A percentile compares a stretch with the other conserved stretches of the same genome.
phyloP scores from a whole-genome alignment of 2,113 vertebrate genomes.

The Actenoides lindsayi region DNA sequence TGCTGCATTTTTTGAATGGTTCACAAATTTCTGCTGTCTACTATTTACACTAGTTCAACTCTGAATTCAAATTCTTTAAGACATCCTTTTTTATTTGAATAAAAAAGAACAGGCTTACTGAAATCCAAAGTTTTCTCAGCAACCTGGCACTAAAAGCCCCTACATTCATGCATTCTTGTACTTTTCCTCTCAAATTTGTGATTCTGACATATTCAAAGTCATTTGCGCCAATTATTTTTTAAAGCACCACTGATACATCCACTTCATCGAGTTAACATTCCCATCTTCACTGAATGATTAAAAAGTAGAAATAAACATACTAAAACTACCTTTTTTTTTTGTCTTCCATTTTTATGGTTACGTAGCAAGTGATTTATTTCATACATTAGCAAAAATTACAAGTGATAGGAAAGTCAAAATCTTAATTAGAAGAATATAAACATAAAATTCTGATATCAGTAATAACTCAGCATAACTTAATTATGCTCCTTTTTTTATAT shows the following conservation, averaged over 20 bases:
- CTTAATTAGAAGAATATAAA: slow-evolving; percentile 33
- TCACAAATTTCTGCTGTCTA: background rate
- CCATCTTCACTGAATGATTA: background rate
- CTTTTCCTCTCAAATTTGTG: background rate
- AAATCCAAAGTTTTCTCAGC: background rate
- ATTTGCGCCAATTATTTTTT: background rate
- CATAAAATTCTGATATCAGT: background rate
- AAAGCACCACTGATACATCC: background rate
- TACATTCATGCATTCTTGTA: background rate
- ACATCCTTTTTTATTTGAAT: background rate
- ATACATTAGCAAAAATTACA: background rate
- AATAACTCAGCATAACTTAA: background rate
- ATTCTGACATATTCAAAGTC: background rate
- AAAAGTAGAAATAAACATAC: background rate
- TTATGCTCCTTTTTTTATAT: background rate
- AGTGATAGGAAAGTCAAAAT: slow-evolving; percentile 31
- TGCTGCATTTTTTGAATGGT: background rate
- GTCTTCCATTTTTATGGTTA: slow-evolving; percentile 28
- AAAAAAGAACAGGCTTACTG: background rate
- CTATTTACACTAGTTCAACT: background rate
- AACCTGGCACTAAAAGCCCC: accelerated
- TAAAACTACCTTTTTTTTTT: background rate
- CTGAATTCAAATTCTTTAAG: background rate
- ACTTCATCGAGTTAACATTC: background rate
- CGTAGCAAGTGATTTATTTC: background rate